Evolutionary conservation across 64 coral and sea anemone species (phyloP).

Genomic region (Exaiptasia diaphana): DNA sequence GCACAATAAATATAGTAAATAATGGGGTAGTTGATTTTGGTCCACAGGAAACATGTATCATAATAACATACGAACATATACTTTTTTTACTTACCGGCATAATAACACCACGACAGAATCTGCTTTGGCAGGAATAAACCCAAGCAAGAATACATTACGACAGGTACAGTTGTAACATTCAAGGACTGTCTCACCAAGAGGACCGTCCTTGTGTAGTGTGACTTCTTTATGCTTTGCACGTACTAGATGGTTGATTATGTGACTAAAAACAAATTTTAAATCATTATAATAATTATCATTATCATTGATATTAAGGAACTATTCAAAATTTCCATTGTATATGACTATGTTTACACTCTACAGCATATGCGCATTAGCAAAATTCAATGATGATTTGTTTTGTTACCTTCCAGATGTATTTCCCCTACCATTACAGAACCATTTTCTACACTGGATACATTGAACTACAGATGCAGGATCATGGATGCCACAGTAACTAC

Average conservation of each 20-base stretch:
- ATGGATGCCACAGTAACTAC: constrained; percentile 95
- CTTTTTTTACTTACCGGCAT: constrained; percentile 89
- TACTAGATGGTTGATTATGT: constrained; percentile 95
- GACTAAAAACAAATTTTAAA: constrained; percentile 41
- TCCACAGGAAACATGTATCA: too few relatives aligned
- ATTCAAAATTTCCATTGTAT: too few relatives aligned
- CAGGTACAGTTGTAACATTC: constrained; percentile 98
- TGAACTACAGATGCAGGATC: constrained; percentile 97
- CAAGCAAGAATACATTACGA: constrained; percentile 90
- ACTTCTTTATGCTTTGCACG: constrained; percentile 98
- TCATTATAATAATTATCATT: background rate
- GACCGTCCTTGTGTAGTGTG: constrained; percentile 96
- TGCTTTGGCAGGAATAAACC: constrained; percentile 96
- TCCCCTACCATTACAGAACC: constrained; percentile 98
- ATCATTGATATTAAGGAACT: background rate
- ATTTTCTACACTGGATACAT: constrained; percentile 98
- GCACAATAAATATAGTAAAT: too few relatives aligned
- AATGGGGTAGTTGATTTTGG: too few relatives aligned
- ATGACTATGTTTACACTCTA: too few relatives aligned
- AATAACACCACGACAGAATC: constrained; percentile 95
- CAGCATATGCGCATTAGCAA: too few relatives aligned
- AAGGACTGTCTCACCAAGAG: constrained; percentile 87
- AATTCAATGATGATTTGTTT: background rate
- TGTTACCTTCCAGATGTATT: constrained; percentile 95
- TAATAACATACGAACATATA: too few relatives aligned